Evolutionary conservation across 2,888 invertebrate species (phyloP).

Genomic region (Synergus gifuensis): DNA sequence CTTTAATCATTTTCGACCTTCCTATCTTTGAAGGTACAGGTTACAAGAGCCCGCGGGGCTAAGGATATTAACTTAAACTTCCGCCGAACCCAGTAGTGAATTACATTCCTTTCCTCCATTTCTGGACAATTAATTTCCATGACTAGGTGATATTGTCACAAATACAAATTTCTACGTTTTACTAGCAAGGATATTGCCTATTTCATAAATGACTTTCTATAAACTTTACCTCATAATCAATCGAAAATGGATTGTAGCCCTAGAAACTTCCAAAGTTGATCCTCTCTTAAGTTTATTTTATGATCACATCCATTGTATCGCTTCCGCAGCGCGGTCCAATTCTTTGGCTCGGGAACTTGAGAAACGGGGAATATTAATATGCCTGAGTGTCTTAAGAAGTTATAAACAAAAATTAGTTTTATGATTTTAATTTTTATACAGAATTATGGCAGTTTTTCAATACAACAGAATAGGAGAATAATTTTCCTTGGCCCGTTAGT

Average conservation of each 20-base stretch:
- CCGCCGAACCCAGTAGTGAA: constrained; percentile 26
- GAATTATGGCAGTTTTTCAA: no score
- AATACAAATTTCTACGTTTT: not conserved
- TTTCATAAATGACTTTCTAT: constrained; percentile 8
- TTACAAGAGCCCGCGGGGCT: constrained; percentile 48
- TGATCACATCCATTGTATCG: no score
- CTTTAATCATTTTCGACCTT: constrained; percentile 53
- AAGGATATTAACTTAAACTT: constrained; percentile 49
- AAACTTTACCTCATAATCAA: not conserved
- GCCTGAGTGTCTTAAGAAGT: no score
- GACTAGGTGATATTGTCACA: not conserved
- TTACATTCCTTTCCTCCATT: not conserved
- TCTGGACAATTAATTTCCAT: constrained; percentile 10
- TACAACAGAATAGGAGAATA: not conserved
- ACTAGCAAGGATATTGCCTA: constrained; percentile 6
- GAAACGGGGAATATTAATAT: no score
- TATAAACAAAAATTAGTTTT: no score
- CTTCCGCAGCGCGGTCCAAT: no score
- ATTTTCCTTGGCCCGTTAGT: not conserved
- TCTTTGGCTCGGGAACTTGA: no score
- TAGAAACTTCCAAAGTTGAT: no score
- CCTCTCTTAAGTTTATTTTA: no score
- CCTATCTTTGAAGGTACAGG: constrained; percentile 47
- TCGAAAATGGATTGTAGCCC: no score
- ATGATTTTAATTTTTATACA: no score